phyloP scores from a whole-genome alignment of 2,888 invertebrate species.

The Drosophila limbata region DNA sequence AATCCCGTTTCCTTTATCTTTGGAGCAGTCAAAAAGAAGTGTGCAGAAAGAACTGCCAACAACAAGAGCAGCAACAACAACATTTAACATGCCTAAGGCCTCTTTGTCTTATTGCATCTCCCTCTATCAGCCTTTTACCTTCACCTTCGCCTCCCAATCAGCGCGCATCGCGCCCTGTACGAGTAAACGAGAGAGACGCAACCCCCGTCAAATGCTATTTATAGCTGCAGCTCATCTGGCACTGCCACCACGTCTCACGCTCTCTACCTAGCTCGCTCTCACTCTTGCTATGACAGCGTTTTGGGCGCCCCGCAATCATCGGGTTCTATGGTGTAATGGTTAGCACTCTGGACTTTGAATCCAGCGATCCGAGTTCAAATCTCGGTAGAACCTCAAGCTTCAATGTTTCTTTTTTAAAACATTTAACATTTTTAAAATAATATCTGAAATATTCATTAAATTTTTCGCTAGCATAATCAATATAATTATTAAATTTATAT shows the following conservation, averaged over 20 bases:
- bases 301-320: constrained; percentile 5
- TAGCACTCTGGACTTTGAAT: constrained; percentile 85
- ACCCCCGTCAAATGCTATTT: constrained; percentile 37
- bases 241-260: constrained; percentile 10
- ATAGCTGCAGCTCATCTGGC: constrained; percentile 29
- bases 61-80: constrained; percentile 20
- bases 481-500: neutral
- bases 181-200: constrained; percentile 16
- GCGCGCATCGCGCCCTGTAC: constrained; percentile 6
- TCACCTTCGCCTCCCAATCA: constrained; percentile 9
- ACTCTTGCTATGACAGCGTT: neutral
- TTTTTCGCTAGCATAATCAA: neutral
- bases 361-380: constrained; percentile 86
- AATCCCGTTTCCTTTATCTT: constrained; percentile 13
- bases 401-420: neutral
- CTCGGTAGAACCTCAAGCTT: constrained; percentile 83
- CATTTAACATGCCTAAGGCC: neutral
- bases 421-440: neutral
- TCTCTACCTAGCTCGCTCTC: neutral
- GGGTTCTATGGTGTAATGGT: constrained; percentile 85
- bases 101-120: constrained; percentile 1
- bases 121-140: constrained; percentile 1
- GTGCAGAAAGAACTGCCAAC: neutral
- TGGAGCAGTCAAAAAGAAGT: neutral
- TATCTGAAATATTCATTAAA: too few species aligned